Percentiles rank a stretch among this genome's conserved stretches.
Evolutionary conservation across 37 sponge, comb jelly and placozoan species (phyloP).

Genomic region (Eunapius fragilis): DNA sequence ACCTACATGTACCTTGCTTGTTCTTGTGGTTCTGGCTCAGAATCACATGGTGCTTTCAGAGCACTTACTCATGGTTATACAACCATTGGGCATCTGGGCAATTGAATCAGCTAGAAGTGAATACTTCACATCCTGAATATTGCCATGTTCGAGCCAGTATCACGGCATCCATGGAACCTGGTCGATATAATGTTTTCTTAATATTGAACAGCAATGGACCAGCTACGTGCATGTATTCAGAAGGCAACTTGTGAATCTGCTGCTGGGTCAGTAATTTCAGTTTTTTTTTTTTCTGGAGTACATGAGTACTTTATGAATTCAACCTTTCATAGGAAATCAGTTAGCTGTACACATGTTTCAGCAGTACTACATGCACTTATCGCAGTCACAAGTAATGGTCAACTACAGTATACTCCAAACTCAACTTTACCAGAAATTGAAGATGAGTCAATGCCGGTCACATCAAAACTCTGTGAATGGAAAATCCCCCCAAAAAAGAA

Average conservation of each 20-base stretch:
- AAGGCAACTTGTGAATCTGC: not conserved
- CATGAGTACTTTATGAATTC: not conserved
- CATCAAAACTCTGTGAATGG: slow-evolving; percentile 37
- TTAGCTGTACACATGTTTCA: not conserved
- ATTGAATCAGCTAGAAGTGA: not conserved
- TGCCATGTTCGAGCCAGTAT: slow-evolving; percentile 20
- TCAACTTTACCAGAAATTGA: slow-evolving; percentile 1
- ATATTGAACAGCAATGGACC: not conserved
- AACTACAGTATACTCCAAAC: too few species aligned
- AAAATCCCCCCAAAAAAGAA: slow-evolving; percentile 19
- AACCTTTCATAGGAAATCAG: not conserved
- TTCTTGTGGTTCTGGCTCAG: not conserved
- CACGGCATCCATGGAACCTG: slow-evolving; percentile 19
- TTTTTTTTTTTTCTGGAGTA: not conserved
- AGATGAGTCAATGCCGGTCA: too few species aligned
- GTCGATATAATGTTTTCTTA: not conserved
- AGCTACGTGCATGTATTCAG: slow-evolving; percentile 8
- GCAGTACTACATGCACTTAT: not conserved
- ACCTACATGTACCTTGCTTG: slow-evolving; percentile 35
- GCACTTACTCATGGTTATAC: slow-evolving; percentile 22
- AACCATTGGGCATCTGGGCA: slow-evolving; percentile 32
- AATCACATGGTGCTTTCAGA: slow-evolving; percentile 22
- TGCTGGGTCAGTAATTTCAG: slow-evolving; percentile 35
- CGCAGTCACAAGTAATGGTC: slow-evolving; percentile 12
- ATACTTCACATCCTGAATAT: not conserved